A percentile compares a stretch with the other conserved stretches of the same genome.
These are phyloP conservation scores for Germaria angustata DNA, from an alignment of 2,888 invertebrate genomes.

Conservation along the genomic window DNA sequence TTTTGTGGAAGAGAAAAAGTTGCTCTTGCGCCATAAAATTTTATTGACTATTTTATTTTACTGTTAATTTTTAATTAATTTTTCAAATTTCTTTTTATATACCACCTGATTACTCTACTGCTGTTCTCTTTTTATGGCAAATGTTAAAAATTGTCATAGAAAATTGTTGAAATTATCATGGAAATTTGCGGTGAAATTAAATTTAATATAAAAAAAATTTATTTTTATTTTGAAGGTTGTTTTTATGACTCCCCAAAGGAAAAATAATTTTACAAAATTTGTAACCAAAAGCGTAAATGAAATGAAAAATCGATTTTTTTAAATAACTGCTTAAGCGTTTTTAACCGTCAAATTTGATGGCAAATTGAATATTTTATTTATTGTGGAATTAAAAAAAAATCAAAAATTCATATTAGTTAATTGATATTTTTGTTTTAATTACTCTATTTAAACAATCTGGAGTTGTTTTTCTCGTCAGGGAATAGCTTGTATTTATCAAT, in stretches of 20 bases:
- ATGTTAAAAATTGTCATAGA: constrained; percentile 33
- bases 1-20: not conserved
- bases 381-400: constrained; percentile 7
- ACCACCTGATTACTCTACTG: not conserved
- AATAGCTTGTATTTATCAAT: too few relatives aligned
- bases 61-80: constrained; percentile 62
- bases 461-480: too few relatives aligned
- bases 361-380: constrained; percentile 15
- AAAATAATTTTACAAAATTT: not conserved
- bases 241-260: constrained; percentile 21
- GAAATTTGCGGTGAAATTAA: constrained; percentile 46
- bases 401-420: too few relatives aligned
- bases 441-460: too few relatives aligned
- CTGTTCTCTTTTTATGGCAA: not conserved
- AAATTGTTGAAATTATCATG: constrained; percentile 45
- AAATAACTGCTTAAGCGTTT: not conserved
- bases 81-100: not conserved
- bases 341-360: not conserved
- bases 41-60: constrained; percentile 50
- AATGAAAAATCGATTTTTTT: constrained; percentile 20
- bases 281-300: not conserved
- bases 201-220: constrained; percentile 3
- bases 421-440: too few relatives aligned
- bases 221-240: constrained; percentile 2
- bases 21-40: constrained; percentile 34